These are phyloP conservation scores for Neuroterus valhalla DNA, from an alignment of 1,140 invertebrate species.

Conservation along the genomic window DNA sequence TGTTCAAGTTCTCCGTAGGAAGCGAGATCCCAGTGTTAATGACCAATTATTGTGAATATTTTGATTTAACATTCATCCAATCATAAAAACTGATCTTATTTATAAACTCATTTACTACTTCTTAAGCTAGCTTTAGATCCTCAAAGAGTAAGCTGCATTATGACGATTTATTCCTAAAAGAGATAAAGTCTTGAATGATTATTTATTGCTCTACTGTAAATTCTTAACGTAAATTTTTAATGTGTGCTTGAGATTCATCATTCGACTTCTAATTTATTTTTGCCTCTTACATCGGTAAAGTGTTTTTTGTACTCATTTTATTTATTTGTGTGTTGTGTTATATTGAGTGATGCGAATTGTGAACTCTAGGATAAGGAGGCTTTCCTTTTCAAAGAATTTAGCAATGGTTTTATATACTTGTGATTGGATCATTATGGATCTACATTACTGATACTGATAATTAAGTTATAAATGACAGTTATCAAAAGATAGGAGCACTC, in stretches of 20 bases:
- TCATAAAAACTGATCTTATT: neutral
- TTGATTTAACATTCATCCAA: neutral
- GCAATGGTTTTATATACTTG: slow-evolving; percentile 1
- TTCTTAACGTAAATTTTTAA: too few relatives aligned
- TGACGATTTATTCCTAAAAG: neutral
- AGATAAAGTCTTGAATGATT: too few relatives aligned
- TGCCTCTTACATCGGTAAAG: neutral
- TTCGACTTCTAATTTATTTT: neutral
- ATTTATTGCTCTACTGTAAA: too few relatives aligned
- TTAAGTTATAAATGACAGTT: neutral
- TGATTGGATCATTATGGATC: slow-evolving; percentile 2
- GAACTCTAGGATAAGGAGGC: neutral
- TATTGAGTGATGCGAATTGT: slow-evolving; percentile 30
- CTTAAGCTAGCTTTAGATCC: too few relatives aligned
- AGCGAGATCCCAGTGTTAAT: neutral
- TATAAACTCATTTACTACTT: neutral
- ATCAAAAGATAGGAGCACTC: neutral
- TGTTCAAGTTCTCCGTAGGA: neutral
- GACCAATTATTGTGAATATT: neutral
- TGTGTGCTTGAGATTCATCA: too few relatives aligned
- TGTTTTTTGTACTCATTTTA: slow-evolving; percentile 33
- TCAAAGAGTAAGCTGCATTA: neutral
- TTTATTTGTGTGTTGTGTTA: slow-evolving; percentile 37
- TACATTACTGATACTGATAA: slow-evolving; percentile 2
- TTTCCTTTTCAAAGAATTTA: neutral